Percentiles rank a stretch among this genome's conserved stretches.
Conservation (phyloP, 1,140 invertebrate species). For the Orius insidiosus region DNA sequence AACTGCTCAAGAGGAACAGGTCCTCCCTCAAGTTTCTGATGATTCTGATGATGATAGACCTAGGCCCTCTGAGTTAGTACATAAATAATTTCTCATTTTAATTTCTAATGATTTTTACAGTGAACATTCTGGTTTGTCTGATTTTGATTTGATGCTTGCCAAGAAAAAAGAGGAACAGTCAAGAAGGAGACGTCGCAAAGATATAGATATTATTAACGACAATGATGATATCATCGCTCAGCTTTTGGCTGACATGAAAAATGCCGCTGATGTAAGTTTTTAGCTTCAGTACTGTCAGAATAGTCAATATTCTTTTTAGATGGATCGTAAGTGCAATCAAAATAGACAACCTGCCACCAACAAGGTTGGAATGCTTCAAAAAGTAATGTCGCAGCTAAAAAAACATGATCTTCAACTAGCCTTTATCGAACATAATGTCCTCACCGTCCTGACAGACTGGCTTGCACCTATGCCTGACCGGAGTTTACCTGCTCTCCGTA, state of each 20-base stretch:
- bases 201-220: slow-evolving; percentile 93
- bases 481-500: slow-evolving; percentile 79
- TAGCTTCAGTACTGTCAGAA: neutral
- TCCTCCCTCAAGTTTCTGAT: slow-evolving; percentile 15
- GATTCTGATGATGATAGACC: slow-evolving; percentile 17
- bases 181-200: slow-evolving; percentile 54
- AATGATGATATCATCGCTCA: slow-evolving; percentile 93
- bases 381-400: slow-evolving; percentile 78
- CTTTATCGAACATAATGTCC: slow-evolving; percentile 87
- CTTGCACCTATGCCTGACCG: slow-evolving; percentile 93
- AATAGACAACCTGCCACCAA: slow-evolving; percentile 68
- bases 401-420: slow-evolving; percentile 89
- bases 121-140: slow-evolving; percentile 35
- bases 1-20: slow-evolving; percentile 22
- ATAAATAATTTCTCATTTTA: neutral
- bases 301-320: slow-evolving; percentile 35
- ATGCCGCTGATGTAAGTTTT: slow-evolving; percentile 55
- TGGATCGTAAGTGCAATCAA: slow-evolving; percentile 75
- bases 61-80: slow-evolving; percentile 5
- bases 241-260: slow-evolving; percentile 78
- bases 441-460: slow-evolving; percentile 91
- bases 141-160: slow-evolving; percentile 85
- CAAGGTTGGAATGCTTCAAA: slow-evolving; percentile 77
- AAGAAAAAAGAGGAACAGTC: slow-evolving; percentile 67
- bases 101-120: slow-evolving; percentile 14